Conservation (phyloP, 2,113 vertebrate genomes). For the Anser brachyrhynchus region DNA sequence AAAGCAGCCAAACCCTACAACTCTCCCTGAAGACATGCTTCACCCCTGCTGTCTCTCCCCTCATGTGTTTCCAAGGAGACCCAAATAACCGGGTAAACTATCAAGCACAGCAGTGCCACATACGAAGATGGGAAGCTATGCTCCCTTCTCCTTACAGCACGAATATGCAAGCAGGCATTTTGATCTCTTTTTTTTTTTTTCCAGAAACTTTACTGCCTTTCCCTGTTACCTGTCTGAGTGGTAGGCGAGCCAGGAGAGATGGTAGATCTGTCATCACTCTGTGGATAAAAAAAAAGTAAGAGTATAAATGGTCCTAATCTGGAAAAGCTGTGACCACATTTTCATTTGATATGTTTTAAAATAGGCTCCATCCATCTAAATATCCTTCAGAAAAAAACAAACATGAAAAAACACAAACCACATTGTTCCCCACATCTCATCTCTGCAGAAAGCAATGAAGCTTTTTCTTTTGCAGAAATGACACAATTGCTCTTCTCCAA, state of each 20-base stretch:
- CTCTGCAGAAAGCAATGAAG: neutral
- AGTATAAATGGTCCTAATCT: conserved; percentile 13
- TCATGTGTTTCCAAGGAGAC: neutral
- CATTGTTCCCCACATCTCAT: neutral
- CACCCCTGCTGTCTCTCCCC: neutral
- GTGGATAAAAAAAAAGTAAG: conserved; percentile 61
- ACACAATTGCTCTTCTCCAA: neutral
- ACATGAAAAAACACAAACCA: neutral
- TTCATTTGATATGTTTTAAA: neutral
- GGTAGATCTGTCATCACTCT: conserved; percentile 87
- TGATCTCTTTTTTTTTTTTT: neutral
- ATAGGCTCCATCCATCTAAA: neutral
- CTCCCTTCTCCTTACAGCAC: neutral
- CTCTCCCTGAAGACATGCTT: neutral
- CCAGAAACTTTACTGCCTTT: neutral
- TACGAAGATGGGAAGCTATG: neutral
- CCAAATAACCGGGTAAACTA: neutral
- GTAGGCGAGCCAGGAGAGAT: conserved; percentile 76
- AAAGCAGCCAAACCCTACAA: neutral
- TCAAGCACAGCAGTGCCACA: neutral
- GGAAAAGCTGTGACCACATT: neutral
- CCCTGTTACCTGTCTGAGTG: conserved; percentile 83
- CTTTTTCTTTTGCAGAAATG: neutral
- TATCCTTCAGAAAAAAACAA: neutral
- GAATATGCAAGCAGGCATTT: conserved; percentile 3